Conservation (phyloP, 2,797 vertebrate species). For the Ctenosaura bakeri region DNA sequence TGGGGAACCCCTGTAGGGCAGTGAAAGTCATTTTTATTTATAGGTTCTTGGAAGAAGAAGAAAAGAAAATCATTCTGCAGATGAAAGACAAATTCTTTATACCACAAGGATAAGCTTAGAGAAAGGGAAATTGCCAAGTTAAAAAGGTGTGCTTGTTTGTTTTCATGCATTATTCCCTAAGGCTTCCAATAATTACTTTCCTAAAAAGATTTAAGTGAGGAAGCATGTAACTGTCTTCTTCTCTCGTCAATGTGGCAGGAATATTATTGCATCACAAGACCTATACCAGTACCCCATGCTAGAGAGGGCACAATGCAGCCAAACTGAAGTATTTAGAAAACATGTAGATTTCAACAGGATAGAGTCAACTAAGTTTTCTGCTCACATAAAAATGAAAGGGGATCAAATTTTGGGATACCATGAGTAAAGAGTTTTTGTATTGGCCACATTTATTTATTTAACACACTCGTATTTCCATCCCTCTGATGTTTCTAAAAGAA, state of each 20-base stretch:
- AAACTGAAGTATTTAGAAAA: not conserved
- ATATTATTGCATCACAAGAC: not conserved
- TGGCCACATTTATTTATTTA: not conserved
- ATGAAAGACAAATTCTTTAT: slow-evolving; percentile 25
- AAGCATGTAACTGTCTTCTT: not conserved
- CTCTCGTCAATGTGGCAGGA: not conserved
- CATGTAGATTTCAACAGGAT: not conserved
- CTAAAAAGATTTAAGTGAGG: slow-evolving; percentile 25
- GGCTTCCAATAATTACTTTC: slow-evolving; percentile 35
- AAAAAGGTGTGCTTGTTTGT: slow-evolving; percentile 37
- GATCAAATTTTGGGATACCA: not conserved
- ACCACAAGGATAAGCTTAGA: slow-evolving; percentile 5
- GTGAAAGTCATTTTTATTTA: slow-evolving; percentile 48
- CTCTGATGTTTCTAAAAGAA: not conserved
- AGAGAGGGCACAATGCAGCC: not conserved
- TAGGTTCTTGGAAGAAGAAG: slow-evolving; percentile 4
- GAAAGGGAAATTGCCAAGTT: slow-evolving; percentile 2
- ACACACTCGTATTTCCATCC: not conserved
- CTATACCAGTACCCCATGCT: not conserved
- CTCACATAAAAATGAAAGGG: not conserved
- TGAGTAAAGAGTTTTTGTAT: not conserved
- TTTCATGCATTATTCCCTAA: not conserved
- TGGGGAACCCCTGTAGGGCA: slow-evolving; percentile 30
- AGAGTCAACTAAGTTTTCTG: not conserved
- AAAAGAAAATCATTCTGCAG: slow-evolving; percentile 19